Conservation (phyloP, 2,797 vertebrate species). For the Decapterus maruadsi region DNA sequence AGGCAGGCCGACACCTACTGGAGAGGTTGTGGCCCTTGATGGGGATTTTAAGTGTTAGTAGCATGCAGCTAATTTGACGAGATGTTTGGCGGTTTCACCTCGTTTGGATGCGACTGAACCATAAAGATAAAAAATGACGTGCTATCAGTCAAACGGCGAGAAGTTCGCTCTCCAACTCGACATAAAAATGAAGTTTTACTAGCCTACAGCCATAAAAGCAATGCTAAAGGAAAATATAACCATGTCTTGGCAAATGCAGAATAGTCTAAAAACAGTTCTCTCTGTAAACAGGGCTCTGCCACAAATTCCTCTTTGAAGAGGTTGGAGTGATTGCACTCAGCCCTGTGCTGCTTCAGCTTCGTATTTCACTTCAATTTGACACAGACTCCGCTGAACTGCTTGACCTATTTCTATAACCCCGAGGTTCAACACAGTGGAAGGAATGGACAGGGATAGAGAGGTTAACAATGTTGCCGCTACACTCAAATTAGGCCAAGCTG, state of each 20-base stretch:
- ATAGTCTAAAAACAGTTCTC: slow-evolving; percentile 15
- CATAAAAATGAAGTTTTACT: slow-evolving; percentile 24
- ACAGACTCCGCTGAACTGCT: slow-evolving; percentile 56
- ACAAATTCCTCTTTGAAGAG: slow-evolving; percentile 50
- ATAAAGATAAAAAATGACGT: slow-evolving; percentile 45
- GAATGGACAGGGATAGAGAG: slow-evolving; percentile 38
- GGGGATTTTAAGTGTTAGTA: slow-evolving; percentile 40
- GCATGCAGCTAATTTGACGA: slow-evolving; percentile 53
- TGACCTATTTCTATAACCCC: slow-evolving; percentile 70
- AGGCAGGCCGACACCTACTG: slow-evolving; percentile 31
- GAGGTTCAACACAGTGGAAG: slow-evolving; percentile 53
- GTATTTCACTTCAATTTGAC: slow-evolving; percentile 65
- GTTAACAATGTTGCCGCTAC: slow-evolving; percentile 49
- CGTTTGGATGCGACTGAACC: slow-evolving; percentile 49
- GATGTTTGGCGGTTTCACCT: slow-evolving; percentile 45
- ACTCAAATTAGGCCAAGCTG: slow-evolving; percentile 65
- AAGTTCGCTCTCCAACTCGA: slow-evolving; percentile 35
- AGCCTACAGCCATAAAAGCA: slow-evolving; percentile 32
- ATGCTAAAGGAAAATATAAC: slow-evolving; percentile 25
- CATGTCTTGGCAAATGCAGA: slow-evolving; percentile 11
- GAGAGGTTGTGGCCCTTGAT: slow-evolving; percentile 26
- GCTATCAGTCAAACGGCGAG: slow-evolving; percentile 56
- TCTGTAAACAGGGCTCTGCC: slow-evolving; percentile 36
- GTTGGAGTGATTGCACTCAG: slow-evolving; percentile 47
- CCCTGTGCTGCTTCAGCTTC: slow-evolving; percentile 47